A percentile compares a stretch with the other conserved stretches of the same genome.
These are phyloP conservation scores for Podabrus alpinus DNA, from an alignment of 2,888 invertebrate genomes.

Conservation along the genomic window DNA sequence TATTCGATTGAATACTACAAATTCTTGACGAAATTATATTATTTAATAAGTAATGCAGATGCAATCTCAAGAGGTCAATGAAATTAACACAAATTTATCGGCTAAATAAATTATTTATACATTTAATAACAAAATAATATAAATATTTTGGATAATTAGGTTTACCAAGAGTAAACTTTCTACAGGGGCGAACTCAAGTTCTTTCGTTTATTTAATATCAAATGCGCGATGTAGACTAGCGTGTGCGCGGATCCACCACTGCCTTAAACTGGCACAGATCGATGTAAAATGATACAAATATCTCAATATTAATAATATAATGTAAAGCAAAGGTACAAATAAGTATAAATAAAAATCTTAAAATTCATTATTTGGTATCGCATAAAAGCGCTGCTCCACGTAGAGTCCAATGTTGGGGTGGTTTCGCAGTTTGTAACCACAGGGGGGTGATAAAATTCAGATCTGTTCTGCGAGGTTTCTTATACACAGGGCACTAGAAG, in stretches of 20 bases:
- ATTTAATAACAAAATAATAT: neutral
- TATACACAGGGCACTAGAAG: conserved; percentile 83
- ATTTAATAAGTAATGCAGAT: neutral
- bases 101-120: neutral
- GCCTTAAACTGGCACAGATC: too few relatives aligned
- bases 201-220: too few relatives aligned
- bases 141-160: neutral
- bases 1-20: neutral
- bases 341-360: neutral
- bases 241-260: too few relatives aligned
- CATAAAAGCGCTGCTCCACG: conserved; percentile 86
- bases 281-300: too few relatives aligned
- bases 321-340: too few relatives aligned
- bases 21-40: neutral
- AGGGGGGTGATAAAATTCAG: conserved; percentile 78
- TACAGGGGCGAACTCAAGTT: too few relatives aligned
- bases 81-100: neutral
- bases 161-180: too few relatives aligned
- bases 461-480: conserved; percentile 83
- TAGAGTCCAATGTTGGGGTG: conserved; percentile 83
- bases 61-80: neutral
- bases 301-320: too few relatives aligned
- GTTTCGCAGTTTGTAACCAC: conserved; percentile 70
- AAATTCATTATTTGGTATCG: conserved; percentile 71
- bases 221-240: too few relatives aligned